Conservation (phyloP, 2,888 invertebrate genomes). For the Lomographa bimaculata region DNA sequence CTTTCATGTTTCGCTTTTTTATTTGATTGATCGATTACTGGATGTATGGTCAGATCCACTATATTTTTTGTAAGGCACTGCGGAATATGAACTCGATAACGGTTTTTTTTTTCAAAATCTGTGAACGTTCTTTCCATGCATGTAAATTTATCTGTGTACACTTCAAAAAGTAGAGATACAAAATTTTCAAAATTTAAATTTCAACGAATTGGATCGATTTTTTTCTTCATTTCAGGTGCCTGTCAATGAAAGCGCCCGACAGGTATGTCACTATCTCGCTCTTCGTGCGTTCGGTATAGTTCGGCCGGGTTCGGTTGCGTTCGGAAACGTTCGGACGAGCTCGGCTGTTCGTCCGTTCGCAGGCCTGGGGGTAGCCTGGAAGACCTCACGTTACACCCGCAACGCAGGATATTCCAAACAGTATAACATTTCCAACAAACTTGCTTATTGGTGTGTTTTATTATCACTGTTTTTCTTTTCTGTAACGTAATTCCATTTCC, state of each 20-base stretch:
- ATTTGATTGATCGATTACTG: constrained; percentile 41
- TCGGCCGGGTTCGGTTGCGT: constrained; percentile 76
- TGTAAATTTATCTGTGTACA: constrained; percentile 82
- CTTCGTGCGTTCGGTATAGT: constrained; percentile 74
- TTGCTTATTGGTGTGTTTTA: constrained; percentile 80
- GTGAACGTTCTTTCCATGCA: constrained; percentile 48
- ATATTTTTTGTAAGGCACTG: too few relatives aligned
- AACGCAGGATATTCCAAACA: constrained; percentile 72
- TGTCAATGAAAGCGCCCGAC: constrained; percentile 90
- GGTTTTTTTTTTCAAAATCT: constrained; percentile 2
- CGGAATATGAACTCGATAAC: not conserved
- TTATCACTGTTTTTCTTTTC: constrained; percentile 54
- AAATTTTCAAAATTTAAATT: constrained; percentile 76
- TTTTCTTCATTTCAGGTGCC: constrained; percentile 89
- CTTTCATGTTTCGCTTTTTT: constrained; percentile 31
- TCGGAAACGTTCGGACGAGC: constrained; percentile 71
- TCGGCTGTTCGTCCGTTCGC: constrained; percentile 68
- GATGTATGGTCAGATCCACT: constrained; percentile 10
- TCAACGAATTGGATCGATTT: constrained; percentile 86
- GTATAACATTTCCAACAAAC: constrained; percentile 75
- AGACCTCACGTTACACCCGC: constrained; percentile 79
- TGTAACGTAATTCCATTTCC: constrained; percentile 50
- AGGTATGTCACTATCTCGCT: constrained; percentile 85
- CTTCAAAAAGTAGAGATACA: constrained; percentile 43
- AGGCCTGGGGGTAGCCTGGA: constrained; percentile 80